phyloP scores from a whole-genome alignment of 2,797 vertebrate genomes.

The Peromyscus attwateri region DNA sequence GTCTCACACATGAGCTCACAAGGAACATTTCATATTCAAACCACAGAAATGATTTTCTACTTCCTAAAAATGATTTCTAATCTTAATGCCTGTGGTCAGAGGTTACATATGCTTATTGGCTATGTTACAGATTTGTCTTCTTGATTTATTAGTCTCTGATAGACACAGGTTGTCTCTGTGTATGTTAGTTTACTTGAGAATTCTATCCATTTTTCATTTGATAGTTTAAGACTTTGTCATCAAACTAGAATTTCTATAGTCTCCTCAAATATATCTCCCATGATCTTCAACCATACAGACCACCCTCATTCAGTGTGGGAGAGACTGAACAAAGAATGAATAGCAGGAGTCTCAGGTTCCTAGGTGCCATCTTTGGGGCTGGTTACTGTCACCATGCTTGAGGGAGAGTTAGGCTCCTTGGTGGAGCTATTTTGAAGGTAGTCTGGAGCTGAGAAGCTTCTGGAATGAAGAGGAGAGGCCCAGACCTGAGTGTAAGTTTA shows the following conservation, averaged over 20 bases:
- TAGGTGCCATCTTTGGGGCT: background rate
- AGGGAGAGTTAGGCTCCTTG: background rate
- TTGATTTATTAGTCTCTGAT: slow-evolving; percentile 54
- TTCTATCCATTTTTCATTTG: slow-evolving; percentile 6
- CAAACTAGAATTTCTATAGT: background rate
- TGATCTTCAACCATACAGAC: background rate
- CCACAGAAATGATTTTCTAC: background rate
- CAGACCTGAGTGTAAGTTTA: background rate
- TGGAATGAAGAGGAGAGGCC: background rate
- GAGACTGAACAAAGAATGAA: background rate
- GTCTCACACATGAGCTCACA: background rate
- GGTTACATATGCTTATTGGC: background rate
- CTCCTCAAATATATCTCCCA: background rate
- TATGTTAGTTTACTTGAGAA: slow-evolving; percentile 16
- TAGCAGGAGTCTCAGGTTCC: background rate
- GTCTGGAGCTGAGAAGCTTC: background rate
- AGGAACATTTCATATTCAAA: background rate
- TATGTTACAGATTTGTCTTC: background rate
- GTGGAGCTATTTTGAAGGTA: background rate
- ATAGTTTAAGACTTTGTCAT: background rate
- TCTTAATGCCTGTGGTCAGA: background rate
- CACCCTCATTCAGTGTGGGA: background rate
- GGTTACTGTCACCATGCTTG: background rate
- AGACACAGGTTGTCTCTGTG: background rate
- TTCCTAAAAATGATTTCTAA: slow-evolving; percentile 45